phyloP scores from a whole-genome alignment of 2,797 vertebrate genomes.

The Sebastes cheni region DNA sequence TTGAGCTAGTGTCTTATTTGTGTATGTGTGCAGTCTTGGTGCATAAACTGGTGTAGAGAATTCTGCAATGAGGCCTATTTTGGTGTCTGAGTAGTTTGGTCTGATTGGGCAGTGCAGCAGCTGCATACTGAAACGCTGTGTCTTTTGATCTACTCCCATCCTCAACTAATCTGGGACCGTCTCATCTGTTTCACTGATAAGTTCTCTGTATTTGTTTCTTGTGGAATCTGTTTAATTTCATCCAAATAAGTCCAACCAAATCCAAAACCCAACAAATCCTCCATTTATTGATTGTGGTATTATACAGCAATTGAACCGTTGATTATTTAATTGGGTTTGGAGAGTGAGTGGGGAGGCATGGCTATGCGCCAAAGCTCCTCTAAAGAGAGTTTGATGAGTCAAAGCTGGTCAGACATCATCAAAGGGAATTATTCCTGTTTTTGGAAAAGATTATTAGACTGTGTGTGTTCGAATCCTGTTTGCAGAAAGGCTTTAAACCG shows the following conservation, averaged over 20 bases:
- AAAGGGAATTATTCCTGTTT: constrained; percentile 32
- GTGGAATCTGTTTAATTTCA: constrained; percentile 54
- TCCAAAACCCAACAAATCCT: constrained; percentile 28
- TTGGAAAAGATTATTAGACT: constrained; percentile 31
- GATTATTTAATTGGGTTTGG: constrained; percentile 68
- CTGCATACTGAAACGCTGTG: constrained; percentile 38
- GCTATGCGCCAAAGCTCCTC: constrained; percentile 43
- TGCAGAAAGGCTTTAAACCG: constrained; percentile 15
- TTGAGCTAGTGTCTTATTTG: constrained; percentile 31
- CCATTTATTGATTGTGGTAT: constrained; percentile 62
- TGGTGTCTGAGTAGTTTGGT: constrained; percentile 39
- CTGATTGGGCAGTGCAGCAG: constrained; percentile 49
- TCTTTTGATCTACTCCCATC: constrained; percentile 45
- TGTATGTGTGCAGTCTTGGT: constrained; percentile 12
- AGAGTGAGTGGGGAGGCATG: constrained; percentile 43
- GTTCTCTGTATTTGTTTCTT: constrained; percentile 28
- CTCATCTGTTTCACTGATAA: constrained; percentile 46
- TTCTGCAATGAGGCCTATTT: constrained; percentile 44
- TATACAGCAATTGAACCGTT: constrained; percentile 56
- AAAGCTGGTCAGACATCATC: constrained; percentile 50
- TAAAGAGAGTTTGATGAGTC: constrained; percentile 56
- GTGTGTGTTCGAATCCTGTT: constrained; percentile 33
- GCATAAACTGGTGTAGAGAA: constrained; percentile 30
- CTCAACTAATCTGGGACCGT: constrained; percentile 29
- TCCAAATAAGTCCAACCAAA: constrained; percentile 16